A percentile compares a stretch with the other conserved stretches of the same genome.
phyloP scores from a whole-genome alignment of 30 jellyfish, hydroid and myxozoan genomes.

The Aurelia sp. region DNA sequence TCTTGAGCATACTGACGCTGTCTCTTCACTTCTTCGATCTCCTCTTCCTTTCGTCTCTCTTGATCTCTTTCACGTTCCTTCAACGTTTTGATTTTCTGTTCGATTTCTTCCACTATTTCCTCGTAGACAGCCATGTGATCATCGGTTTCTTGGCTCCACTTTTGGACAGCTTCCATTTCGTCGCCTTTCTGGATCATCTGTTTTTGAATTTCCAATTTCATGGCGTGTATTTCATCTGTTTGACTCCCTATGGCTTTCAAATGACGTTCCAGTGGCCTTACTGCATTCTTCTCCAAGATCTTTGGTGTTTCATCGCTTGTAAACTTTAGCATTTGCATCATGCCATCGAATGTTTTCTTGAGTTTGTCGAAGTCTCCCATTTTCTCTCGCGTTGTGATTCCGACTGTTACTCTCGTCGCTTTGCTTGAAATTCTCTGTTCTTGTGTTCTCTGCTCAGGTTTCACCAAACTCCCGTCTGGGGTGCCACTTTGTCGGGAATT shows the following conservation, averaged over 20 bases:
- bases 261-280: conserved; percentile 21
- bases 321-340: conserved; percentile 16
- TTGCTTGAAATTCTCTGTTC: too few species aligned
- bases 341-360: conserved; percentile 9
- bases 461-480: conserved; percentile 5
- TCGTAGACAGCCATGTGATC: conserved; percentile 6
- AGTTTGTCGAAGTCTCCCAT: neutral
- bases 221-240: conserved; percentile 17
- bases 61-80: conserved; percentile 22
- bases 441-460: too few species aligned
- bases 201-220: conserved; percentile 28
- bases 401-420: too few species aligned
- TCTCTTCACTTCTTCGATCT: conserved; percentile 6
- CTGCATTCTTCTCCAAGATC: neutral
- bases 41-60: conserved; percentile 11
- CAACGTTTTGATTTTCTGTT: conserved; percentile 10
- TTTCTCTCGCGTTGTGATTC: too few species aligned
- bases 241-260: conserved; percentile 27
- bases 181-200: conserved; percentile 25
- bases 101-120: conserved; percentile 11
- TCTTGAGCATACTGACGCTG: conserved; percentile 17
- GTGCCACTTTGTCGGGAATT: conserved; percentile 14
- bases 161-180: neutral
- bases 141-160: conserved; percentile 31
- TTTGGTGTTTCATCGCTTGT: neutral